A percentile compares a stretch with the other conserved stretches of the same genome.
Conservation (phyloP, 1,140 invertebrate genomes). For the Drosophila lacertosa region DNA sequence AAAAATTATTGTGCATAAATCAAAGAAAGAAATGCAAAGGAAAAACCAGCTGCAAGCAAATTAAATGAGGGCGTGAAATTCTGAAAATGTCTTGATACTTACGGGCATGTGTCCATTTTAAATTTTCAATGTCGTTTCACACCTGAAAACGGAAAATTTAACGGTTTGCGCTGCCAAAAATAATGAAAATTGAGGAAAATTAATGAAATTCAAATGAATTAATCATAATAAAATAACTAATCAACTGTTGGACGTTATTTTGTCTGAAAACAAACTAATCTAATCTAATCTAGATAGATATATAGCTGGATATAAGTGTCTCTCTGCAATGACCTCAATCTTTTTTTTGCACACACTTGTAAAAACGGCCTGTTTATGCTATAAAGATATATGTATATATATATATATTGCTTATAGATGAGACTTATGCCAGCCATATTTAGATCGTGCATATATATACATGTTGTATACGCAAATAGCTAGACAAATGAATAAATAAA, state of each 20-base stretch:
- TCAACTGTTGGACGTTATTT: neutral
- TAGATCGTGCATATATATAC: slow-evolving; percentile 30
- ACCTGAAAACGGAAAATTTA: slow-evolving; percentile 25
- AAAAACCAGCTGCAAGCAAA: slow-evolving; percentile 25
- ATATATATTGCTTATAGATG: slow-evolving; percentile 31
- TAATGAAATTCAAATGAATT: slow-evolving; percentile 16
- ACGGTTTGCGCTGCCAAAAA: slow-evolving; percentile 8
- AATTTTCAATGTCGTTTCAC: slow-evolving; percentile 27
- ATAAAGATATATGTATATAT: slow-evolving; percentile 23
- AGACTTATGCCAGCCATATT: slow-evolving; percentile 42
- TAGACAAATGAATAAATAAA: slow-evolving; percentile 62
- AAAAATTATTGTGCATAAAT: slow-evolving; percentile 34
- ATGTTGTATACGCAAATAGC: slow-evolving; percentile 31
- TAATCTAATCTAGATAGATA: slow-evolving; percentile 1
- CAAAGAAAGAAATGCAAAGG: slow-evolving; percentile 8
- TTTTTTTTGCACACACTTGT: slow-evolving; percentile 57
- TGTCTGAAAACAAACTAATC: no score
- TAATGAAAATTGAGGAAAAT: slow-evolving; percentile 9
- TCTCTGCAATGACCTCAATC: slow-evolving; percentile 63
- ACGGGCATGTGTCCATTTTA: slow-evolving; percentile 22
- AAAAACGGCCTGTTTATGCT: slow-evolving; percentile 42
- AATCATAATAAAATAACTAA: neutral
- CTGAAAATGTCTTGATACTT: neutral
- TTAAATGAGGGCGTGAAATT: slow-evolving; percentile 43
- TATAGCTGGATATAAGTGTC: slow-evolving; percentile 16